Base-by-base conservation (phyloP, 2,888 invertebrate species). In the Torymus tubicola region DNA sequence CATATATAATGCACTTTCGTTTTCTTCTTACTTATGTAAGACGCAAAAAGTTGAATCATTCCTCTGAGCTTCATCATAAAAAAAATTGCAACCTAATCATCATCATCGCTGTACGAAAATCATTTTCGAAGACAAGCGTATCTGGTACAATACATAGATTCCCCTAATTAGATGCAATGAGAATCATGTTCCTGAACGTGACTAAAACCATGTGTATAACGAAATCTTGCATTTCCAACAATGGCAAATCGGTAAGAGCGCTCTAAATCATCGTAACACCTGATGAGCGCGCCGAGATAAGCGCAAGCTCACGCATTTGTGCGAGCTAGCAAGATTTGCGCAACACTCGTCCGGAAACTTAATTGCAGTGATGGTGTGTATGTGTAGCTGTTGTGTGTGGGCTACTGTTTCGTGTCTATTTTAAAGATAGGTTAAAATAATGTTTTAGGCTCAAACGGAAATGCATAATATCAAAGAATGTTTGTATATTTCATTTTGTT, bases 261-360 rank as follows among this genome's bases (percentile, higher is more conserved):
- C 61, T n/a, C 61, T 71, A 61, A 71, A 71, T 71, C 71, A 71
- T 71, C n/a, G 52, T 71, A 71, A 61, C 71, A 71, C 71, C 60
- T 61, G 52, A 71, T 73, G 31, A 5, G 42, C 5, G 42, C 5
- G 57, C 18, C 18, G 12, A 61, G 60, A 52, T 71, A 60, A 71
- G 12, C 24, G 52, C 16, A 50, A 50, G 58, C 71, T 18, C 21
- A 24, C 14, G 24, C 61, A 52, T 71, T 71, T 61, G 16, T 53
- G 10, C 31, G 21, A 16, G 42, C 13, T 3, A n/a, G 42, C 42
- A 42, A 42, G 42, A 8, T 42, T 63, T 63, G 63, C 53, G 63
- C 24, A 72, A 63, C 8, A 8, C 10, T 12, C 11, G 21, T 4
- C 63, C n/a, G 64, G 18, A 64, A 64, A 16, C 42, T 63, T 53